Conservation (phyloP, 1,140 invertebrate genomes). For the Drosophila grimshawi region DNA sequence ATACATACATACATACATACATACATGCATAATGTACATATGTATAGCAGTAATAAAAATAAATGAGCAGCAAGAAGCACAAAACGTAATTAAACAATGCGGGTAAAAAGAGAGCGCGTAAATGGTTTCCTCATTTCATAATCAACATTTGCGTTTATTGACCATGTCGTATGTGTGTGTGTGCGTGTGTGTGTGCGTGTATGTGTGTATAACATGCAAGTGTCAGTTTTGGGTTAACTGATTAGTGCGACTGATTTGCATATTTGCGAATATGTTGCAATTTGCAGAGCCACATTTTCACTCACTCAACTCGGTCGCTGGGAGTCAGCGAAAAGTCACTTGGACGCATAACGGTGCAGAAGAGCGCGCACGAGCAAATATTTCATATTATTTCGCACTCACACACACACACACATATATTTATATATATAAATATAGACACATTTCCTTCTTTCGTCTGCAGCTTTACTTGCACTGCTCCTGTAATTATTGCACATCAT, state of each 20-base stretch:
- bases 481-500: constrained; percentile 59
- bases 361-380: constrained; percentile 42
- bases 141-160: constrained; percentile 57
- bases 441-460: constrained; percentile 29
- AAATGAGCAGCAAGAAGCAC: constrained; percentile 58
- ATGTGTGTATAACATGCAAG: constrained; percentile 1
- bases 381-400: constrained; percentile 14
- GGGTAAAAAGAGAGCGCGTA: constrained; percentile 28
- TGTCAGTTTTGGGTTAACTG: constrained; percentile 31
- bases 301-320: background rate
- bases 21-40: background rate
- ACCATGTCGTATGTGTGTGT: constrained; percentile 35
- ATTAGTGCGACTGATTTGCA: constrained; percentile 40
- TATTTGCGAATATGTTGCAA: constrained; percentile 37
- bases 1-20: background rate
- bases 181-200: background rate
- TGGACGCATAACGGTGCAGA: constrained; percentile 53
- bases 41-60: constrained; percentile 49
- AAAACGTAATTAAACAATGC: constrained; percentile 71
- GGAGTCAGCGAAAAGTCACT: constrained; percentile 62
- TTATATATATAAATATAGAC: background rate
- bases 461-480: constrained; percentile 17
- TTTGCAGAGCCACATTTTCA: constrained; percentile 25
- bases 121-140: constrained; percentile 78
- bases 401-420: constrained; percentile 7